These are phyloP conservation scores for Nyctereutes procyonoides DNA, from an alignment of 2,113 vertebrate species.

Conservation along the genomic window DNA sequence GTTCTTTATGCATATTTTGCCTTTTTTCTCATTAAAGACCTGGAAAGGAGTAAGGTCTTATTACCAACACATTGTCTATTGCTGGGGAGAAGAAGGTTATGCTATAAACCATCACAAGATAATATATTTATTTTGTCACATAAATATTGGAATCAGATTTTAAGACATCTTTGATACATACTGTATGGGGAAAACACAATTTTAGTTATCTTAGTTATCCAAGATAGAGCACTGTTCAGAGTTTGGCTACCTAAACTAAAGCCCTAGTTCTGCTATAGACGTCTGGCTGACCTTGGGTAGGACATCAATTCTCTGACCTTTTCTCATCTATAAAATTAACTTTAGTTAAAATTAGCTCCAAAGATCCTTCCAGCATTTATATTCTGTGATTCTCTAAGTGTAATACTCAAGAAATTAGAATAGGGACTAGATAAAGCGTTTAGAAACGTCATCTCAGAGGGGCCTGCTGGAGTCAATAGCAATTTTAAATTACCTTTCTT, in stretches of 20 bases:
- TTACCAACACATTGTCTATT: neutral
- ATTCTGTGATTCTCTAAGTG: neutral
- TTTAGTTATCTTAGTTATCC: neutral
- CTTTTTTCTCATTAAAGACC: neutral
- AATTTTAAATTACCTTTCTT: slow-evolving; percentile 52
- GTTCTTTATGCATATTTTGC: neutral
- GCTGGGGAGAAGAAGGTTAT: neutral
- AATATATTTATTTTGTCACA: neutral
- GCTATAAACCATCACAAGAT: neutral
- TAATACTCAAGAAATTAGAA: slow-evolving; percentile 35
- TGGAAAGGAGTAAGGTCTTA: neutral
- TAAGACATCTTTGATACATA: neutral
- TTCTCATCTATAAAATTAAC: slow-evolving; percentile 14
- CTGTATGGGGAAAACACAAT: neutral
- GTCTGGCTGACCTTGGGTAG: neutral
- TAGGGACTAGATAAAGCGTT: neutral
- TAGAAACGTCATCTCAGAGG: slow-evolving; percentile 18
- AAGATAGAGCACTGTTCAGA: neutral
- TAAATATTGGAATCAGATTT: slow-evolving; percentile 29
- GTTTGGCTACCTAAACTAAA: neutral
- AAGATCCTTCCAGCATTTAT: slow-evolving; percentile 14
- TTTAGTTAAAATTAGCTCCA: slow-evolving; percentile 28
- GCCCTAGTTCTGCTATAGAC: neutral
- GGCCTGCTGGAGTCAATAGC: neutral
- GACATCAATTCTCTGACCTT: neutral